Conservation (phyloP, 2,113 vertebrate species). For the Bujurquina vittata region DNA sequence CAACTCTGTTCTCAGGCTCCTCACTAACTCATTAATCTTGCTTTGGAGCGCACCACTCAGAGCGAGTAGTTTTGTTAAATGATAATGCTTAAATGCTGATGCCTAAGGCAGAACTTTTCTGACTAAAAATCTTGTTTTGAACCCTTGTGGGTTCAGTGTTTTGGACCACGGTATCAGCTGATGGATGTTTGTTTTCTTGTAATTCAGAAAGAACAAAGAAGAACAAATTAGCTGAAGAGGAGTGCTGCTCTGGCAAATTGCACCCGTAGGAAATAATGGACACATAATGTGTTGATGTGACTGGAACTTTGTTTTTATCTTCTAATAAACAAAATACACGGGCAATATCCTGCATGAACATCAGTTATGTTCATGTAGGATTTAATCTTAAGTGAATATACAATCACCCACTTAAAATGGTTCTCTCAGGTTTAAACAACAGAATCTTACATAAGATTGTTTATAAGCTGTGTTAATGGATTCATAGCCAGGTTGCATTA, state of each 20-base stretch:
- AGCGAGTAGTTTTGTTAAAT: constrained; percentile 13
- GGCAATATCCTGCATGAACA: not conserved
- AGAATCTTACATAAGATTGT: not conserved
- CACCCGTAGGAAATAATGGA: constrained; percentile 23
- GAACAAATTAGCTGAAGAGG: constrained; percentile 47
- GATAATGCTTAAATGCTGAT: constrained; percentile 9
- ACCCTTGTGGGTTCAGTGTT: constrained; percentile 25
- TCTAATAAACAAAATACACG: not conserved
- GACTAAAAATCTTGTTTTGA: constrained; percentile 25
- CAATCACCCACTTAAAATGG: not conserved
- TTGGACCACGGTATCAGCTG: constrained; percentile 32
- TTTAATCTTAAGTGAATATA: not conserved
- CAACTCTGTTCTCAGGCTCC: not conserved
- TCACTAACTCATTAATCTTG: not conserved
- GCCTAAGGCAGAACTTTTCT: constrained; percentile 9
- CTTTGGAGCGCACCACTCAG: not conserved
- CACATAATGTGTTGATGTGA: constrained; percentile 20
- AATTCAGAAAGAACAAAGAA: constrained; percentile 41
- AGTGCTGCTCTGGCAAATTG: constrained; percentile 33
- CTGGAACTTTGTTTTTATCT: constrained; percentile 29
- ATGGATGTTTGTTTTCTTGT: constrained; percentile 24
- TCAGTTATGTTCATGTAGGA: not conserved
- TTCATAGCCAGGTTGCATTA: not conserved
- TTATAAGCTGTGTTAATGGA: not conserved
- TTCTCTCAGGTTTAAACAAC: not conserved